Base-by-base conservation (phyloP, 2,797 vertebrate genomes). In the Saxicola maurus region DNA sequence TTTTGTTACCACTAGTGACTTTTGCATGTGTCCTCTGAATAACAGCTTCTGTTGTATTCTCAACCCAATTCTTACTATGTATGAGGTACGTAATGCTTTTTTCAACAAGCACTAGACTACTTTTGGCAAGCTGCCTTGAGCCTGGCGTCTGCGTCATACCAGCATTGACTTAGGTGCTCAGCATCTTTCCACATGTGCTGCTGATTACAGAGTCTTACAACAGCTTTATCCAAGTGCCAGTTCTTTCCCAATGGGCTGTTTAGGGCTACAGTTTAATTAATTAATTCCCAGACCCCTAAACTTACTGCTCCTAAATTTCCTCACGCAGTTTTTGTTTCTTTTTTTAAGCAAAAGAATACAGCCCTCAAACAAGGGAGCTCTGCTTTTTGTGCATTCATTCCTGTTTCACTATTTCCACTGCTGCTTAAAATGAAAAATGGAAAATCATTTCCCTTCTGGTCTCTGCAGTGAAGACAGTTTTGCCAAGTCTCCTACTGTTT, bases 91-190 rank as follows among this genome's bases (percentile, higher is more conserved):
- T 74, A 74, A 64, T 17, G 35, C 75, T 90, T 82, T 85, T 62
- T 67, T 78, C 75, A 57, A 10, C 49, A 60, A 30, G 23, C 57
- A 61, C 2, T 1, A n/a, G 46, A 17, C 45, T 67, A 4, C 33
- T 75, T 64, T 24, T 90, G 93, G 79, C 89, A 53, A 68, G 55
- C 66, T 87, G 92, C 76, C 82, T 55, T 11, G 13, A 77, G 49
- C 17, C 53, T 80, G 65, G 65, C 46, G 67, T 82, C 76, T 74
- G 46, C 20, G 43, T 84, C 62, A 4, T n/a, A 85, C 75, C 72
- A 62, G 59, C 66, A 78, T 53, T 82, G 79, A 75, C 89, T 82
- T 75, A 77, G 76, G 66, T 83, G 73, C 69, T 78, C 92, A 93
- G 66, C 79, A 77, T 61, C 85, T 93, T 37, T 85, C 76, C 69